Evolutionary conservation across 2,113 vertebrate species (phyloP), one percentile per base, ranked within the genome.

Genomic region (Crotophaga sulcirostris): DNA sequence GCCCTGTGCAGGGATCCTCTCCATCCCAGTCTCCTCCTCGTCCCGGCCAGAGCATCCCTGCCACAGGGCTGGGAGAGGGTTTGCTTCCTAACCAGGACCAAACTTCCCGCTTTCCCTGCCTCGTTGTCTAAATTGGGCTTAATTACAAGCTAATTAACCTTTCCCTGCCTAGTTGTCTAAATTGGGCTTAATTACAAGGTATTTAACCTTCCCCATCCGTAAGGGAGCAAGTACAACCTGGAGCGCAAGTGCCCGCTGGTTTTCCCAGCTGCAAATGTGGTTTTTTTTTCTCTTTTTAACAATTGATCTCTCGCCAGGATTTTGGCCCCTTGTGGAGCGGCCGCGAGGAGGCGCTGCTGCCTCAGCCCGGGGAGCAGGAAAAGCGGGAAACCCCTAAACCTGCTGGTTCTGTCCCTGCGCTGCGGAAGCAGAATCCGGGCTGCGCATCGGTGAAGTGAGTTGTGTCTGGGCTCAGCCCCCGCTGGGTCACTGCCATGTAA

Each of bases 211-310:
- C 75, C 56, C 6, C 17, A 21, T 11, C 69, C 7, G 10, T 11
- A 9, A 6, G 36, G 29, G 45, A 62, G 23, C 47, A 64, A 13
- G 8, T 1, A 6, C 33, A 77, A 23, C 17, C 31, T 47, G 2
- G 51, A 52, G 56, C 45, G 3, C 47, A 58, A 78, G 23, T 94
- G 94, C 92, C 92, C 84, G 70, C 89, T 91, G 63, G 81, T 66
- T 56, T 87, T 31, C 67, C 33, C 54, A 18, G 45, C n/a, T 11
- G 23, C 2, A 13, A 26, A 34, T 2, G 28, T 16, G 2, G 3
- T 52, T 17, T 18, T 4, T 55, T 52, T 42, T 64, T 33, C 28
- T 29, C 11, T 11, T 31, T 31, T 23, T 17, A 8, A 16, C 21
- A 36, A 18, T 11, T 0, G 25, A 45, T 66, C 66, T 62, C 16